Conservation (phyloP, 2,113 vertebrate species). For the Pelvicachromis taeniatus region DNA sequence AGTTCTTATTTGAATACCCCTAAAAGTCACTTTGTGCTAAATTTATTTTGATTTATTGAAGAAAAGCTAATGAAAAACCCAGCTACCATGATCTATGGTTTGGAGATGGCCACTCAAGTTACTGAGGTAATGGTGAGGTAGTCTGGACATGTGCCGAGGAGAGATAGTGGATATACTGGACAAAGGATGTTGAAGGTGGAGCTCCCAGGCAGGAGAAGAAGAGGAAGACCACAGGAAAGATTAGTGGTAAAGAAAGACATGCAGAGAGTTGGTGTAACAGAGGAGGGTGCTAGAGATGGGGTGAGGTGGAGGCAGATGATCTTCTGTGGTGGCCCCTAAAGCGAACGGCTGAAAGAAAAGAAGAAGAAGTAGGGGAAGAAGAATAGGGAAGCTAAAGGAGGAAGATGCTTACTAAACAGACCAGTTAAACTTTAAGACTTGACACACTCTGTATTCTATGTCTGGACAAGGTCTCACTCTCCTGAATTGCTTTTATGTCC, state of each 20-base stretch:
- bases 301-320: neutral
- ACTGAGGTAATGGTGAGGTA: neutral
- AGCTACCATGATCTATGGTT: neutral
- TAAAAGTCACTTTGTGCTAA: neutral
- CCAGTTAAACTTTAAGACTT: neutral
- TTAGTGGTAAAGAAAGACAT: neutral
- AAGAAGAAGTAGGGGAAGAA: neutral
- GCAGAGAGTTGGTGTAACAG: neutral
- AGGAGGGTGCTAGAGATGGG: neutral
- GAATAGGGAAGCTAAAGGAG: neutral
- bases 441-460: neutral
- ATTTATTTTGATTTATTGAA: neutral
- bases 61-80: neutral
- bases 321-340: neutral
- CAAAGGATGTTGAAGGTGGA: neutral
- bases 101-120: neutral
- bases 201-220: neutral
- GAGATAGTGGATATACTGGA: neutral
- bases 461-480: neutral
- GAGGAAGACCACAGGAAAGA: neutral
- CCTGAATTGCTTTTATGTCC: neutral
- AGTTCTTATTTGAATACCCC: constrained; percentile 48
- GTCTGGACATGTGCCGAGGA: neutral
- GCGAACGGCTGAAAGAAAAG: neutral
- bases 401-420: neutral